phyloP scores from a whole-genome alignment of 2,888 invertebrate genomes.

The Eupithecia pulchellata region DNA sequence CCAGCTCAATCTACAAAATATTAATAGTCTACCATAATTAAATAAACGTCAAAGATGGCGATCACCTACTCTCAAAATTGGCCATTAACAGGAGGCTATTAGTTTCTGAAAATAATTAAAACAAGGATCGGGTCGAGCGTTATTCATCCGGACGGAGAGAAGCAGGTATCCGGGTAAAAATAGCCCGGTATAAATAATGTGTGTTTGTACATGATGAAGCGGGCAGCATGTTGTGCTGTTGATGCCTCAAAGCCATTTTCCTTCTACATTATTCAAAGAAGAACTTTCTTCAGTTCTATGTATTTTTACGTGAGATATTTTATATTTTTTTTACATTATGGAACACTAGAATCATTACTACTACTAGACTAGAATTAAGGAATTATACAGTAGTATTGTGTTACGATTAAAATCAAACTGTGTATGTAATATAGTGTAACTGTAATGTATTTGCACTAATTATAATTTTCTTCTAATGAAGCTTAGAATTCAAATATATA shows the following conservation, averaged over 20 bases:
- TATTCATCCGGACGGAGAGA: conserved; percentile 49
- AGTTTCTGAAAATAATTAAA: conserved; percentile 61
- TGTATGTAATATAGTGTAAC: no score
- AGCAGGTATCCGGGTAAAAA: conserved; percentile 41
- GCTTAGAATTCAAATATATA: no score
- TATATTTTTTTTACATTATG: not conserved
- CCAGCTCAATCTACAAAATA: conserved; percentile 20
- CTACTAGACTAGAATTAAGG: no score
- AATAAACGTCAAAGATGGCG: conserved; percentile 41
- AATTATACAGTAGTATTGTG: no score
- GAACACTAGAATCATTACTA: not conserved
- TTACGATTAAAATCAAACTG: no score
- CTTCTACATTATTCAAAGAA: no score
- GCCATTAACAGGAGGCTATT: conserved; percentile 47
- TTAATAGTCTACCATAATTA: conserved; percentile 34
- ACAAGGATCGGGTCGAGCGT: conserved; percentile 49
- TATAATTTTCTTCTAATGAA: no score
- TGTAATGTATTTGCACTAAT: no score
- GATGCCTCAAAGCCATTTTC: not conserved
- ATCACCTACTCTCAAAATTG: conserved; percentile 38
- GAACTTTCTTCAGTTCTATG: no score
- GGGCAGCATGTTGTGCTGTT: not conserved
- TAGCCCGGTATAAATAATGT: conserved; percentile 47
- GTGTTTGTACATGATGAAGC: conserved; percentile 9
- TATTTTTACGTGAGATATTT: no score